These are phyloP conservation scores for Taurulus bubalis DNA, from an alignment of 2,113 vertebrate species.

Conservation along the genomic window DNA sequence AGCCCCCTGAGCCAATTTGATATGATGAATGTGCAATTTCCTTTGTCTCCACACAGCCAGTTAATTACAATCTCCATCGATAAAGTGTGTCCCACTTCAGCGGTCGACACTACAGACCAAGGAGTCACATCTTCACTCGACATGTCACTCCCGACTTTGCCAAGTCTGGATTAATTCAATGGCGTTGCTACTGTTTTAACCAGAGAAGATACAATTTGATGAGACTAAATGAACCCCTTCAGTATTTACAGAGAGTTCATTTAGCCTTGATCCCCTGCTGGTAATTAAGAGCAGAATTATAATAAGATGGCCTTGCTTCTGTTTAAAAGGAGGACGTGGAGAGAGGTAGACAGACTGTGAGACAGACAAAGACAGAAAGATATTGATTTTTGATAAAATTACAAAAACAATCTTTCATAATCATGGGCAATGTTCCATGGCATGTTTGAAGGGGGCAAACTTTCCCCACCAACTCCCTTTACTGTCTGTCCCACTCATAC, in stretches of 20 bases:
- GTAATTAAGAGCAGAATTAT: conserved; percentile 67
- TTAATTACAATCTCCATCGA: conserved; percentile 82
- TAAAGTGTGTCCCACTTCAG: conserved; percentile 71
- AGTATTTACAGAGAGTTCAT: conserved; percentile 66
- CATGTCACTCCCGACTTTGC: conserved; percentile 56
- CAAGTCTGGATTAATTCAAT: conserved; percentile 59
- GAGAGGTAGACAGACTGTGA: conserved; percentile 25
- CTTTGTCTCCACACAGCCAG: conserved; percentile 75
- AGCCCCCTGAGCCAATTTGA: conserved; percentile 74
- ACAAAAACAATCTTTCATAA: conserved; percentile 59
- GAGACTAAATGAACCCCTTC: conserved; percentile 63
- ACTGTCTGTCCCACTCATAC: conserved; percentile 1
- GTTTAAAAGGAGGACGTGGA: conserved; percentile 44
- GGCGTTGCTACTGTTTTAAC: conserved; percentile 59
- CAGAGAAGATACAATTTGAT: conserved; percentile 53
- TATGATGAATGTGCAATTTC: conserved; percentile 84
- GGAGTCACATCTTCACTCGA: conserved; percentile 62
- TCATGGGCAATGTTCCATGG: conserved; percentile 43
- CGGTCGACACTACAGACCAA: conserved; percentile 62
- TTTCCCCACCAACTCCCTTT: conserved; percentile 6
- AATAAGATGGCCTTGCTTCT: conserved; percentile 50
- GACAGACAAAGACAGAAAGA: conserved; percentile 33
- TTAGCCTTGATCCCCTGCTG: conserved; percentile 60
- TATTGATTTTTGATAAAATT: conserved; percentile 62
- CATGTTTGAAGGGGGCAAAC: conserved; percentile 39